Conservation (phyloP, 2,113 vertebrate genomes). For the Lagopus muta region DNA sequence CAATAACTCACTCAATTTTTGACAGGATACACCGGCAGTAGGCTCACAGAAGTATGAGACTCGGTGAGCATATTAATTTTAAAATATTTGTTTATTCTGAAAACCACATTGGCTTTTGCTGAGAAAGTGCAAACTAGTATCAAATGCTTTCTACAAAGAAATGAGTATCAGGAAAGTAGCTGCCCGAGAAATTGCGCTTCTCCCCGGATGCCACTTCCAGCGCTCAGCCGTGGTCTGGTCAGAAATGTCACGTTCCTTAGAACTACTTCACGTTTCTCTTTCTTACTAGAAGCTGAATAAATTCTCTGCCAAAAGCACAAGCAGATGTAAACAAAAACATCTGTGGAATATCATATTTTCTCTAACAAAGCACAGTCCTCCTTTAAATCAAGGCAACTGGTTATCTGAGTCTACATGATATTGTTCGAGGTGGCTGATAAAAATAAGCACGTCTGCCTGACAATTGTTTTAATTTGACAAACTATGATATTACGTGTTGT, state of each 20-base stretch:
- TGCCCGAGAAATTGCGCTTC: too few species aligned
- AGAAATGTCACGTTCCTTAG: too few species aligned
- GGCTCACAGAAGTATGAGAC: neutral
- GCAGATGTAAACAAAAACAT: slow-evolving; percentile 66
- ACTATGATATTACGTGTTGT: neutral
- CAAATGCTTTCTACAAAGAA: neutral
- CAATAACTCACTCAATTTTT: neutral
- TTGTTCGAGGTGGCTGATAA: slow-evolving; percentile 31
- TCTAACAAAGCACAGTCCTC: slow-evolving; percentile 39
- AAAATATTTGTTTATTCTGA: neutral
- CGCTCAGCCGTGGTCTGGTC: too few species aligned
- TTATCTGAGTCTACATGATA: neutral
- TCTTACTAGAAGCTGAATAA: slow-evolving; percentile 58
- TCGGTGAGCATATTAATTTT: neutral
- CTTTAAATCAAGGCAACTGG: slow-evolving; percentile 23
- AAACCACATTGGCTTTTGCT: neutral
- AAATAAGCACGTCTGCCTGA: neutral
- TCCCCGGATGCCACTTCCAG: too few species aligned
- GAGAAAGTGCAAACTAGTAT: neutral
- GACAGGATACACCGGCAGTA: neutral
- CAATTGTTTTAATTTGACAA: neutral
- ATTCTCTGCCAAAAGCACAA: slow-evolving; percentile 66
- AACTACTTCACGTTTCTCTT: too few species aligned
- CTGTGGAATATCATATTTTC: slow-evolving; percentile 67
- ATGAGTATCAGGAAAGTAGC: neutral